Evolutionary conservation across 2,888 invertebrate genomes (phyloP), one percentile per base, ranked within the genome.

Genomic region (Rhaphigaster nebulosa): DNA sequence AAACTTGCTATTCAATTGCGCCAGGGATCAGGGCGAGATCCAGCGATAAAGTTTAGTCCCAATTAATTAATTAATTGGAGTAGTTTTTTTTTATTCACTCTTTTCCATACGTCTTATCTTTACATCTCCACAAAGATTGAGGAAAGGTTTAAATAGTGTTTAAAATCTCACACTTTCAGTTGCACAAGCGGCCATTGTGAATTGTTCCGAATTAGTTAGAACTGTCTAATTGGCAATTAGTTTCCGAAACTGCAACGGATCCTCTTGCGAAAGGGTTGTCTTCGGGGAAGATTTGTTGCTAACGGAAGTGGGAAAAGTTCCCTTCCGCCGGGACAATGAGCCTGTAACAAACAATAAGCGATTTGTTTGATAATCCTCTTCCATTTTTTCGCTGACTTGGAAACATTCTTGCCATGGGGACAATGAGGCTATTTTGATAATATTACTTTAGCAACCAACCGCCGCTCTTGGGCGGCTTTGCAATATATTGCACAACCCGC

Each of bases 141-240:
- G 60, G 60, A 60, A 6, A 76, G 34, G 70, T 76, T 76, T 76
- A 76, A 76, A 76, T 76, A 76, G 38, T 5, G 70, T 76, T 76
- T 76, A 76, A 76, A 76, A 76, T 76, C 70, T 76, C 70, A 76
- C 70, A 76, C 70, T 76, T 76, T 76, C 70, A 76, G 70, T 76
- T 76, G 38, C 70, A 76, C 70, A 76, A 76, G 70, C 34, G 34
- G 18, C 34, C 70, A 76, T 76, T 76, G 70, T 76, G 29, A 65
- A 29, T 65, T 5, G 70, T 76, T 38, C 15, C 70, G 70, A 76
- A 76, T 76, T 76, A 38, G 70, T 76, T 76, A 76, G 70, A 76
- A 76, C 70, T 38, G 38, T 20, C 34, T 76, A 76, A 38, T 76
- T 76, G 70, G 70, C 70, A 76, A 76, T 76, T 76, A 76, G 70